A percentile compares a stretch with the other conserved stretches of the same genome.
Evolutionary conservation across 1,140 invertebrate genomes (phyloP).

Genomic region (Harpegnathos saltator): DNA sequence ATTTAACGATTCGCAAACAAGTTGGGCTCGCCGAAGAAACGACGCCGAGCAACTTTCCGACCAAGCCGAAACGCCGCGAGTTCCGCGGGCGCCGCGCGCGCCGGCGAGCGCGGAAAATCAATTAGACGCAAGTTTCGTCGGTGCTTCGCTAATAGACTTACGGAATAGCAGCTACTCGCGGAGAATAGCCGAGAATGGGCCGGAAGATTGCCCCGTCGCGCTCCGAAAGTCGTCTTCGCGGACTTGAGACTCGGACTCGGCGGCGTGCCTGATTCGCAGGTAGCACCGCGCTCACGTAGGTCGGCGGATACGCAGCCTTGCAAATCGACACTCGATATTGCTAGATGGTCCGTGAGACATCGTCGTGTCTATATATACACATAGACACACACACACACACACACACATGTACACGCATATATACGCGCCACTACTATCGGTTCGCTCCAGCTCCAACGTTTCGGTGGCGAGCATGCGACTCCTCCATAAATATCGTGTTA

Average conservation of each 20-base stretch:
- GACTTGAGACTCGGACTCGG: background rate
- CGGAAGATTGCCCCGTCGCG: constrained; percentile 36
- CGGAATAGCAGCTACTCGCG: constrained; percentile 23
- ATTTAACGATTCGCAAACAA: constrained; percentile 53
- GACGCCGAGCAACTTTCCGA: no score
- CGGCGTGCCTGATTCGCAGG: no score
- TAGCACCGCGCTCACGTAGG: background rate
- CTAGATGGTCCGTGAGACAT: constrained; percentile 79
- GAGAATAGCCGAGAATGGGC: background rate
- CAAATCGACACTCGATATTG: constrained; percentile 75
- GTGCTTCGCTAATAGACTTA: constrained; percentile 47
- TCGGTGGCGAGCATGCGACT: constrained; percentile 60
- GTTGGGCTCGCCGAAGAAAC: constrained; percentile 32
- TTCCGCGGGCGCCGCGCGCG: no score
- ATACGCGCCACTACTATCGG: constrained; percentile 67
- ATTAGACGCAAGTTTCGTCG: constrained; percentile 51
- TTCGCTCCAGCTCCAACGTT: constrained; percentile 65
- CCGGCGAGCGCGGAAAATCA: constrained; percentile 41
- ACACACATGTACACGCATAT: constrained; percentile 32
- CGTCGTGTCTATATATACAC: constrained; percentile 14
- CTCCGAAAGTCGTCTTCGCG: background rate
- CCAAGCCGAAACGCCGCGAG: constrained; percentile 35
- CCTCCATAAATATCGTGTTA: constrained; percentile 83
- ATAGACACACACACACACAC: no score
- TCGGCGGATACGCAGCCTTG: background rate